A percentile compares a stretch with the other conserved stretches of the same genome.
These are phyloP conservation scores for Buphagus erythrorhynchus DNA, from an alignment of 2,797 vertebrate species.

Conservation along the genomic window DNA sequence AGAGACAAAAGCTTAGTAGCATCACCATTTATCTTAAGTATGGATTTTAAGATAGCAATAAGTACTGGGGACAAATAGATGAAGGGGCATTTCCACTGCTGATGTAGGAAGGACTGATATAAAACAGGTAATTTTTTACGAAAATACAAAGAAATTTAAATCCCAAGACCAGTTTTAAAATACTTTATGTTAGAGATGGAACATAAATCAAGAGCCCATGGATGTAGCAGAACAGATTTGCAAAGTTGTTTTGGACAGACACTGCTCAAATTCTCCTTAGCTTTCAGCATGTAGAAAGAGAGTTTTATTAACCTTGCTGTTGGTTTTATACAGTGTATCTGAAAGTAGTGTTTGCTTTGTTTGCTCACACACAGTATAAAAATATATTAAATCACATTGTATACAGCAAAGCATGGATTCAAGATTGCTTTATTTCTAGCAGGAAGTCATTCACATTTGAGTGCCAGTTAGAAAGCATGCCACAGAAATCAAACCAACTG, in stretches of 20 bases:
- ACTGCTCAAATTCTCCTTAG: neutral
- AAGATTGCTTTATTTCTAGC: neutral
- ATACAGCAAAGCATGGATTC: neutral
- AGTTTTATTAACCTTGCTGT: neutral
- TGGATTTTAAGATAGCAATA: fast-evolving
- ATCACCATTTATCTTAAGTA: neutral
- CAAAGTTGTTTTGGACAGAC: neutral
- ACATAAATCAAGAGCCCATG: neutral
- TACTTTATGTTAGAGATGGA: neutral
- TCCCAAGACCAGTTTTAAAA: neutral
- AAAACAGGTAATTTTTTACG: neutral
- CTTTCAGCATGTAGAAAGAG: neutral
- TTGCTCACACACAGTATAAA: neutral
- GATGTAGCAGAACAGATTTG: neutral
- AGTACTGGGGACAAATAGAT: neutral
- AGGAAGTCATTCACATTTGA: neutral
- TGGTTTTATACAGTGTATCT: neutral
- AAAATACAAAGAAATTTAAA: neutral
- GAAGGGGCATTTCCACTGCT: neutral
- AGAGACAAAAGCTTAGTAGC: neutral
- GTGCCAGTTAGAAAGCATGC: neutral
- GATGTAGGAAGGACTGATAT: neutral
- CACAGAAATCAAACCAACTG: neutral
- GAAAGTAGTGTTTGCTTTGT: neutral
- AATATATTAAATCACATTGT: neutral